Evolutionary conservation across 2,888 invertebrate species (phyloP).

Genomic region (Idaea straminata): DNA sequence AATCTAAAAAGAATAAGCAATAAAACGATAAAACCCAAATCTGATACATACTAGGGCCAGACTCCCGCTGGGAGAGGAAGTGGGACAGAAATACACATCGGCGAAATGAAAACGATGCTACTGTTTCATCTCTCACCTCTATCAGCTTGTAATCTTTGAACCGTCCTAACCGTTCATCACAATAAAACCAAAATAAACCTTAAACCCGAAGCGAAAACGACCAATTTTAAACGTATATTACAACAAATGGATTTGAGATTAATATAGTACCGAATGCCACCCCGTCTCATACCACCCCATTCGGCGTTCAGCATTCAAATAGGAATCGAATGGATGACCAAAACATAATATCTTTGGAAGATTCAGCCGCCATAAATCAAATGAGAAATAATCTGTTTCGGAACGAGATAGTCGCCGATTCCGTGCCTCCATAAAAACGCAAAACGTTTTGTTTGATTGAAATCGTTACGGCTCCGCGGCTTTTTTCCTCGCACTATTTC

Average conservation of each 20-base stretch:
- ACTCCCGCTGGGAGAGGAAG: conserved; percentile 71
- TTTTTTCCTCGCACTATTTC: conserved; percentile 72
- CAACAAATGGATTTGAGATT: conserved; percentile 80
- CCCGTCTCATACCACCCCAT: conserved; percentile 76
- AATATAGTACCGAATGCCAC: conserved; percentile 79
- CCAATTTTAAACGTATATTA: conserved; percentile 69
- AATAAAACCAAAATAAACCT: conserved; percentile 64
- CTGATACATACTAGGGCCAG: conserved; percentile 79
- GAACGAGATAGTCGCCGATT: conserved; percentile 77
- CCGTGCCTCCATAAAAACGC: conserved; percentile 77
- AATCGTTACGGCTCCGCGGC: conserved; percentile 69
- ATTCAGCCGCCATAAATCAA: conserved; percentile 80
- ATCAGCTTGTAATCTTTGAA: conserved; percentile 75
- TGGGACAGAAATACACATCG: conserved; percentile 67
- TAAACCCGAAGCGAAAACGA: conserved; percentile 49
- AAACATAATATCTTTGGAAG: conserved; percentile 80
- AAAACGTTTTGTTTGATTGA: conserved; percentile 80
- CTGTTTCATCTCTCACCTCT: conserved; percentile 81
- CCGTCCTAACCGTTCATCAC: conserved; percentile 67
- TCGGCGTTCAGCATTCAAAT: conserved; percentile 79
- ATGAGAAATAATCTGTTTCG: conserved; percentile 81
- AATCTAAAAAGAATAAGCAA: conserved; percentile 81
- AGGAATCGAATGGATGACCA: conserved; percentile 81
- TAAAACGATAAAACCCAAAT: conserved; percentile 81
- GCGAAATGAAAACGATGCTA: conserved; percentile 77